phyloP scores from a whole-genome alignment of 2,797 vertebrate genomes.

The Syngnathus acus region DNA sequence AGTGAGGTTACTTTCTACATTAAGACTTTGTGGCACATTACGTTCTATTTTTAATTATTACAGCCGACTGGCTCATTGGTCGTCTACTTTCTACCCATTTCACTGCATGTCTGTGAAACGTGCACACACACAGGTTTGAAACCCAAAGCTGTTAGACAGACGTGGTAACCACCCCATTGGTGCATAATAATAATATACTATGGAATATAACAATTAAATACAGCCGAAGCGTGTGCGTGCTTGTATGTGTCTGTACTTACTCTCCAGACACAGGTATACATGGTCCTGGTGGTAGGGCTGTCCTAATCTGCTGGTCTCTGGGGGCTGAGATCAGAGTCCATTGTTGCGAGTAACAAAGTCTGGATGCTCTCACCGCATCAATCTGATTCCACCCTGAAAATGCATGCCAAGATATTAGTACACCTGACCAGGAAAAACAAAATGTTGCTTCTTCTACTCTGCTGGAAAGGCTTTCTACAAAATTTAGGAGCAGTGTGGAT shows the following conservation, averaged over 20 bases:
- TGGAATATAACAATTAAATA: neutral
- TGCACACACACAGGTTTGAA: neutral
- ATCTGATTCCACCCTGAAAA: constrained; percentile 68
- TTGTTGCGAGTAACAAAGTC: constrained; percentile 56
- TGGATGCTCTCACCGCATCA: constrained; percentile 54
- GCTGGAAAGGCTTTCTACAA: neutral
- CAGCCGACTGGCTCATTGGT: no score
- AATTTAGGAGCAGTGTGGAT: neutral
- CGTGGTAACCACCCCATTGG: neutral
- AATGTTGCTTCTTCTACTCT: neutral
- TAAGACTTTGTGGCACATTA: no score
- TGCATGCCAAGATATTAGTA: no score
- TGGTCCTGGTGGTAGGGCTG: constrained; percentile 42
- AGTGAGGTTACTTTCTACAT: neutral
- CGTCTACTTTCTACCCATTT: no score
- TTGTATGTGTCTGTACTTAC: constrained; percentile 34
- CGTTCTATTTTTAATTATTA: no score
- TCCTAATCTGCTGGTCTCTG: constrained; percentile 34
- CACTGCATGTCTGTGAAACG: no score
- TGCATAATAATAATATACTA: no score
- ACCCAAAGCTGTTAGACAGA: neutral
- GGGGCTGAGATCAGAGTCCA: constrained; percentile 58
- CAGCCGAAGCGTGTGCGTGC: neutral
- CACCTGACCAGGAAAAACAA: neutral
- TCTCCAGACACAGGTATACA: constrained; percentile 49